Conservation (phyloP, 1,140 invertebrate species). For the Sinonovacula constricta region DNA sequence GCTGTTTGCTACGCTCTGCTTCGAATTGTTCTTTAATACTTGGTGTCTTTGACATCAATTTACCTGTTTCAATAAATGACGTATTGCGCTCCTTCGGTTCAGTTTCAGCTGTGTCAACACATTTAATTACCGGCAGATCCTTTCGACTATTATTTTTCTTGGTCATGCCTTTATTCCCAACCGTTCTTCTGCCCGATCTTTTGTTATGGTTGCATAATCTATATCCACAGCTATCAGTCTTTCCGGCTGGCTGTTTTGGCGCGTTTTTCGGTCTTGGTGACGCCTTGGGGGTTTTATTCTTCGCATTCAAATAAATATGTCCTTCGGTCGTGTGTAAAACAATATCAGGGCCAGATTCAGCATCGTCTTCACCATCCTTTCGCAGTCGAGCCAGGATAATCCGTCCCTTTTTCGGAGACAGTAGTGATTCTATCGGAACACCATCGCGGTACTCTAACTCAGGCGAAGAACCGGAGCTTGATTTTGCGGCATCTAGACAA, state of each 20-base stretch:
- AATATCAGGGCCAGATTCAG: constrained; percentile 33
- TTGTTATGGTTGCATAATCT: constrained; percentile 23
- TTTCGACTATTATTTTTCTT: no score
- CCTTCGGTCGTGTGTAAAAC: constrained; percentile 50
- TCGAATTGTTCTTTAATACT: constrained; percentile 30
- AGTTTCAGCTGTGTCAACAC: neutral
- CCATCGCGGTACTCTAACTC: neutral
- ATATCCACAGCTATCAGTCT: constrained; percentile 27
- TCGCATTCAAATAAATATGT: constrained; percentile 27
- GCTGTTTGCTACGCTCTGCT: constrained; percentile 36
- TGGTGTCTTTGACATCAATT: no score
- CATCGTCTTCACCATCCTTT: neutral
- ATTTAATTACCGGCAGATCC: no score
- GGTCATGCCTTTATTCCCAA: no score
- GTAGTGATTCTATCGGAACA: neutral
- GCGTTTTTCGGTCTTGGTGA: constrained; percentile 16
- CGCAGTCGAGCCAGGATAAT: neutral
- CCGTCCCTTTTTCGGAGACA: neutral
- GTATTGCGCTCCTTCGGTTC: neutral
- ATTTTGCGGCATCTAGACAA: no score
- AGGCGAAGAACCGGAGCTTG: neutral
- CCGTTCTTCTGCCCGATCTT: no score
- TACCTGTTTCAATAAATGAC: neutral
- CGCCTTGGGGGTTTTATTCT: no score
- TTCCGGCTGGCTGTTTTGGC: neutral